Conservation (phyloP, 2,113 vertebrate genomes). For the Microtus montanus region DNA sequence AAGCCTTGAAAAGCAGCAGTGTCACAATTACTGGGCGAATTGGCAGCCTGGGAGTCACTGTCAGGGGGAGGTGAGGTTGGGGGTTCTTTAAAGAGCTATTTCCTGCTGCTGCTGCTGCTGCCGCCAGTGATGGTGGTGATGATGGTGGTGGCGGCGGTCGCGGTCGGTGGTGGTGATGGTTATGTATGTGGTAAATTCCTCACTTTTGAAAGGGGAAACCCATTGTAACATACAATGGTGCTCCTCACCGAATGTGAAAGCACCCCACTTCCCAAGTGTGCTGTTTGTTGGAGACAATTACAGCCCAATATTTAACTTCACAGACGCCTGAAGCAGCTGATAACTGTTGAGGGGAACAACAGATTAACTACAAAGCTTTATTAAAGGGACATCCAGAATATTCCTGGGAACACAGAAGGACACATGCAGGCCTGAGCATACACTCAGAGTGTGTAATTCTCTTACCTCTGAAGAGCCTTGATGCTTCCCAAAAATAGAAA, state of each 20-base stretch:
- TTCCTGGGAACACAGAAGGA: not conserved
- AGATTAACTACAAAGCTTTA: not conserved
- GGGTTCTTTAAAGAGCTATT: constrained; percentile 5
- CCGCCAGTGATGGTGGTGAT: not conserved
- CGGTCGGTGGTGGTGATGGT: too few species aligned
- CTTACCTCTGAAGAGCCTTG: not conserved
- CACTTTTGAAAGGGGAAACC: not conserved
- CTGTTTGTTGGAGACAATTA: constrained; percentile 24
- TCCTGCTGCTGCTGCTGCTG: too few species aligned
- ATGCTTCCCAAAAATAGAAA: not conserved
- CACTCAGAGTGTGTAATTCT: not conserved
- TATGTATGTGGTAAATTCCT: not conserved
- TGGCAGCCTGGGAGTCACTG: not conserved
- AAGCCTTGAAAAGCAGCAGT: not conserved
- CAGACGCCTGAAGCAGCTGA: not conserved
- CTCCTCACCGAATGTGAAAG: not conserved
- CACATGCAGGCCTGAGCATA: not conserved
- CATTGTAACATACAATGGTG: not conserved
- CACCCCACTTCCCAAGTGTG: not conserved
- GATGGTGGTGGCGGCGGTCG: not conserved
- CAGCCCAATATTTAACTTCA: constrained; percentile 28
- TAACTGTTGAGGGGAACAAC: not conserved
- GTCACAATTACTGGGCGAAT: not conserved
- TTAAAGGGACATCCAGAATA: not conserved
- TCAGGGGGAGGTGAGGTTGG: not conserved